phyloP scores from a whole-genome alignment of 2,797 vertebrate genomes.

The Epinephelus awoara region DNA sequence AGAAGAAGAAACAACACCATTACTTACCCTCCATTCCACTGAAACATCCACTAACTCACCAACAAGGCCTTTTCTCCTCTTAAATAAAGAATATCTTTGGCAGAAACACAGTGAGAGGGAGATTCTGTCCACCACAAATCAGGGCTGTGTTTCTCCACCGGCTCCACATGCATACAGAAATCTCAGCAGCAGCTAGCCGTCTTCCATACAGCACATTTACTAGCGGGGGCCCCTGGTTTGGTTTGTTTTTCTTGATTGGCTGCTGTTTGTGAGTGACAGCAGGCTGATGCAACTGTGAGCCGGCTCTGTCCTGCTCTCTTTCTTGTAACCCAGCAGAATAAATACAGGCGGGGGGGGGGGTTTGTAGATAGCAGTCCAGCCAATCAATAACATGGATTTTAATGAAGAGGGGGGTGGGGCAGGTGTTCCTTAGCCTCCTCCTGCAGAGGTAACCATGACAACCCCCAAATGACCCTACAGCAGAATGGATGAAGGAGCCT shows the following conservation, averaged over 20 bases:
- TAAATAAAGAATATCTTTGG: not conserved
- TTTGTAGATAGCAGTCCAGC: slow-evolving; percentile 43
- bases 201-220: slow-evolving; percentile 39
- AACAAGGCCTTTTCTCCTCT: not conserved
- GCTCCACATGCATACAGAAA: slow-evolving; percentile 23
- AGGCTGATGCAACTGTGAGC: slow-evolving; percentile 31
- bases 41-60: slow-evolving; percentile 18
- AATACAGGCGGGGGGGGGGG: not conserved
- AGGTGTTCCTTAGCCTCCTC: slow-evolving; percentile 51
- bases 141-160: not conserved
- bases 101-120: not conserved
- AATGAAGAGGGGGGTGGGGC: slow-evolving; percentile 65
- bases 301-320: slow-evolving; percentile 24
- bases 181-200: slow-evolving; percentile 23
- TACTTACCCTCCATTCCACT: slow-evolving; percentile 66
- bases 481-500: slow-evolving; percentile 44
- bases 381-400: slow-evolving; percentile 76
- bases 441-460: slow-evolving; percentile 78
- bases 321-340: slow-evolving; percentile 55
- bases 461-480: slow-evolving; percentile 66
- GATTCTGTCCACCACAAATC: not conserved
- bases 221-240: slow-evolving; percentile 1
- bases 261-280: slow-evolving; percentile 45
- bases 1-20: slow-evolving; percentile 11
- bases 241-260: slow-evolving; percentile 40